Percentiles rank a stretch among this genome's conserved stretches.
phyloP scores from a whole-genome alignment of 1,140 invertebrate genomes.

The Drosophila takahashii region DNA sequence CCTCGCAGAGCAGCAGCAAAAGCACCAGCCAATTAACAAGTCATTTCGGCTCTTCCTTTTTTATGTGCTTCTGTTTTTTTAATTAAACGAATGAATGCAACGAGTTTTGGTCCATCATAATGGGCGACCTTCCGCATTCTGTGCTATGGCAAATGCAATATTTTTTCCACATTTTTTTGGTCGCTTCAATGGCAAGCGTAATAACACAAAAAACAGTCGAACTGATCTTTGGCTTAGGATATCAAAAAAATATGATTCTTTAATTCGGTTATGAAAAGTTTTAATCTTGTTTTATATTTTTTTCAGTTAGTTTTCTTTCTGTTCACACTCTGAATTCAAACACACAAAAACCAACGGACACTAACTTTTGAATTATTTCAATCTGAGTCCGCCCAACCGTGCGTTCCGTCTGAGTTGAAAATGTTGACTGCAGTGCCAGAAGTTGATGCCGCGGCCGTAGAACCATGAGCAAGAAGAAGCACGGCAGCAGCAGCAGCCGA shows the following conservation, averaged over 20 bases:
- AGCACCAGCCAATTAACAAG: constrained; percentile 67
- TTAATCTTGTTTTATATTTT: not conserved
- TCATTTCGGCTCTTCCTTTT: constrained; percentile 22
- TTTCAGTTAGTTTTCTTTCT: not conserved
- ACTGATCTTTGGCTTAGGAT: constrained; percentile 18
- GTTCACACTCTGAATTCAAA: constrained; percentile 13
- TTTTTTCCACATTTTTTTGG: constrained; percentile 25
- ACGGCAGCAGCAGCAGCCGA: constrained; percentile 29
- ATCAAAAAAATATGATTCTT: not conserved
- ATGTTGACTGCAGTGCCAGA: constrained; percentile 62
- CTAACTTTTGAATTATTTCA: constrained; percentile 33
- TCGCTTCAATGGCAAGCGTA: constrained; percentile 24
- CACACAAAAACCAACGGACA: constrained; percentile 7
- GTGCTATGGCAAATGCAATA: constrained; percentile 15
- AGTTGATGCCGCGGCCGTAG: constrained; percentile 21
- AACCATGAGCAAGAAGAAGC: constrained; percentile 28
- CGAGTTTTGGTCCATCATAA: constrained; percentile 24
- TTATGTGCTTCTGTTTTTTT: constrained; percentile 47
- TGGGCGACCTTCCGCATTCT: constrained; percentile 29
- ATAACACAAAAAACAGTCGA: constrained; percentile 7
- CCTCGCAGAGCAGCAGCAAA: constrained; percentile 7
- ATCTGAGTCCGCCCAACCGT: constrained; percentile 56
- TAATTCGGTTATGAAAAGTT: not conserved
- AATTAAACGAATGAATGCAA: constrained; percentile 67
- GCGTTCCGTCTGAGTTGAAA: constrained; percentile 65